Percentiles rank a stretch among this genome's conserved stretches.
These are phyloP conservation scores for Carassius carassius DNA, from an alignment of 2,113 vertebrate genomes.

Conservation along the genomic window DNA sequence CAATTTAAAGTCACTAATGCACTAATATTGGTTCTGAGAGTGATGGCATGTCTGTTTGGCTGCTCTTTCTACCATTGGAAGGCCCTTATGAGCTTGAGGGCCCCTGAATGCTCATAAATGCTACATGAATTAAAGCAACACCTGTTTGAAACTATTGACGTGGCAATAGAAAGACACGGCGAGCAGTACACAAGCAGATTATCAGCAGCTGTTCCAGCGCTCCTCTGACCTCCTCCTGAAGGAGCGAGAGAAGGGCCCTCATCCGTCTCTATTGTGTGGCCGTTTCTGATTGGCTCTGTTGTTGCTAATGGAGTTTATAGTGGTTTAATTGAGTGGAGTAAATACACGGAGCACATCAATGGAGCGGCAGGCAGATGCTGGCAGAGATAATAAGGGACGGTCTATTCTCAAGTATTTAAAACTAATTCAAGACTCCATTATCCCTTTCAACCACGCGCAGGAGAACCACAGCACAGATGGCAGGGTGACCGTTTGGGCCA, in stretches of 20 bases:
- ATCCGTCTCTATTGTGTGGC: slow-evolving; percentile 25
- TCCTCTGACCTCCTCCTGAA: not conserved
- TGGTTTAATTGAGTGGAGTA: slow-evolving; percentile 44
- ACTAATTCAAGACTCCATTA: slow-evolving; percentile 41
- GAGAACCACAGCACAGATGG: slow-evolving; percentile 27
- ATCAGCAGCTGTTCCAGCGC: slow-evolving; percentile 19
- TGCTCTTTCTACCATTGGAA: not conserved
- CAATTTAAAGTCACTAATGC: not conserved
- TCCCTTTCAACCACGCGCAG: slow-evolving; percentile 29
- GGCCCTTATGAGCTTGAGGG: not conserved
- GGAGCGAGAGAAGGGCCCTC: not conserved
- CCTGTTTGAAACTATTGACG: slow-evolving; percentile 25
- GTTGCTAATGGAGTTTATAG: slow-evolving; percentile 37
- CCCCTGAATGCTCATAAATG: not conserved
- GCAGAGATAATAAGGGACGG: slow-evolving; percentile 12
- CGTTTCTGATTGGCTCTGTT: slow-evolving; percentile 12
- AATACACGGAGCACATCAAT: slow-evolving; percentile 37
- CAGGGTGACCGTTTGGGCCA: slow-evolving; percentile 1
- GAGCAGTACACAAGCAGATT: slow-evolving; percentile 29
- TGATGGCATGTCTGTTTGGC: slow-evolving; percentile 20
- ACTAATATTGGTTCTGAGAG: not conserved
- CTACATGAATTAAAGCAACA: slow-evolving; percentile 17
- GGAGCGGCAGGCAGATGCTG: slow-evolving; percentile 27
- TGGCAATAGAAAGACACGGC: slow-evolving; percentile 6
- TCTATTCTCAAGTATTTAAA: slow-evolving; percentile 38